A percentile compares a stretch with the other conserved stretches of the same genome.
phyloP scores from a whole-genome alignment of 2,113 vertebrate species.

The sheep (Ovis aries) region DNA sequence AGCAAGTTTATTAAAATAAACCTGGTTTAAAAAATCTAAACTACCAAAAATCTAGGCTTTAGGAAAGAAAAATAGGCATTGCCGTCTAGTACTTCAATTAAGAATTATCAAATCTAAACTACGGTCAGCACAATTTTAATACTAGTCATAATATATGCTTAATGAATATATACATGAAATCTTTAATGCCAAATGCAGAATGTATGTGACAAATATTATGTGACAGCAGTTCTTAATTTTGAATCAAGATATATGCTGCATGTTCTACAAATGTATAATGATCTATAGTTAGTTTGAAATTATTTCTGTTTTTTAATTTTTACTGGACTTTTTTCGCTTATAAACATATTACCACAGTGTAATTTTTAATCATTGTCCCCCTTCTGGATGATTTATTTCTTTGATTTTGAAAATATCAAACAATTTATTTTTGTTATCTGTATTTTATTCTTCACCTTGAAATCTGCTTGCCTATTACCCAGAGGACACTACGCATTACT shows the following conservation, averaged over 20 bases:
- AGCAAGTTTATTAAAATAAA: not conserved
- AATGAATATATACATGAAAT: conserved; percentile 8
- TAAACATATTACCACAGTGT: conserved; percentile 31
- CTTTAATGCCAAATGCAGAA: not conserved
- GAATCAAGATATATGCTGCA: not conserved
- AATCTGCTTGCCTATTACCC: conserved; percentile 67
- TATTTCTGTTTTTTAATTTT: not conserved
- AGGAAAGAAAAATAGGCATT: not conserved
- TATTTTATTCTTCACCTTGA: conserved; percentile 53
- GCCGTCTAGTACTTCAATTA: not conserved
- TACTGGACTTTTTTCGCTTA: not conserved
- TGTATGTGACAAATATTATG: not conserved
- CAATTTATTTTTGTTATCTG: not conserved
- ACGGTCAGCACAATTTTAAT: conserved; percentile 28
- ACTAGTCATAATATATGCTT: not conserved
- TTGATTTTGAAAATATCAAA: not conserved
- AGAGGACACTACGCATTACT: conserved; percentile 71
- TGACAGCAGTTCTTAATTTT: not conserved
- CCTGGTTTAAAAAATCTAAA: not conserved
- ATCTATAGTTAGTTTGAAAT: not conserved
- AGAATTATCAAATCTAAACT: not conserved
- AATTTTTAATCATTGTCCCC: not conserved
- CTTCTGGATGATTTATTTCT: not conserved
- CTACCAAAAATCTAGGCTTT: not conserved
- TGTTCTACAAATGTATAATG: not conserved